phyloP scores from a whole-genome alignment of 2,888 invertebrate genomes.

The Tinea pellionella region DNA sequence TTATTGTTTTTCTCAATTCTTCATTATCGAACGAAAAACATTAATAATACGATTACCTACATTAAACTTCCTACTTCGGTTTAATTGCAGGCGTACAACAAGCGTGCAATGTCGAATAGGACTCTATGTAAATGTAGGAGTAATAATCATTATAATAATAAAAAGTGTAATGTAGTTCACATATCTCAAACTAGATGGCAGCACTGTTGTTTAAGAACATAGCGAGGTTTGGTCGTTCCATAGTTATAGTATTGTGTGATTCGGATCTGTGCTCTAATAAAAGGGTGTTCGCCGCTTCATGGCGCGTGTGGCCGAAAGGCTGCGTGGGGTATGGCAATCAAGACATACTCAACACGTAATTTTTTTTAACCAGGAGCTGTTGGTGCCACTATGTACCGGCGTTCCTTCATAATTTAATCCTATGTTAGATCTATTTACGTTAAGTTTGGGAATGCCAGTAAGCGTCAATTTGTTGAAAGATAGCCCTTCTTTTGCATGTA shows the following conservation, averaged over 20 bases:
- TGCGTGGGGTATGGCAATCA: conserved; percentile 85
- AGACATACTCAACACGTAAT: conserved; percentile 88
- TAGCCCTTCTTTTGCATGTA: no score
- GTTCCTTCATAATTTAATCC: conserved; percentile 34
- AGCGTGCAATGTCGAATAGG: no score
- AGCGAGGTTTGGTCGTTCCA: background rate
- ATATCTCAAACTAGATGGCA: background rate
- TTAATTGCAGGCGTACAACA: no score
- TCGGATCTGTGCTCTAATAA: conserved; percentile 32
- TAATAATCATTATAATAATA: no score
- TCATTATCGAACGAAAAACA: no score
- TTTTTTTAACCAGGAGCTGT: conserved; percentile 78
- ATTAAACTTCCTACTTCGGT: no score
- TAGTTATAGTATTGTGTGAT: background rate
- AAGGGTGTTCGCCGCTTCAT: conserved; percentile 82
- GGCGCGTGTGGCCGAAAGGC: conserved; percentile 67
- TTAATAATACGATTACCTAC: no score
- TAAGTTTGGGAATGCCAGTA: no score
- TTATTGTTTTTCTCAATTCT: background rate
- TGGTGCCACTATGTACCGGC: conserved; percentile 77
- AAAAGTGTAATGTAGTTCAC: no score
- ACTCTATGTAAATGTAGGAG: no score
- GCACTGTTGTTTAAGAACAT: conserved; percentile 2
- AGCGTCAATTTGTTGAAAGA: no score
- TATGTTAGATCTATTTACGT: no score